phyloP scores from a whole-genome alignment of 1,140 invertebrate genomes.

The Leptinotarsa defecta region DNA sequence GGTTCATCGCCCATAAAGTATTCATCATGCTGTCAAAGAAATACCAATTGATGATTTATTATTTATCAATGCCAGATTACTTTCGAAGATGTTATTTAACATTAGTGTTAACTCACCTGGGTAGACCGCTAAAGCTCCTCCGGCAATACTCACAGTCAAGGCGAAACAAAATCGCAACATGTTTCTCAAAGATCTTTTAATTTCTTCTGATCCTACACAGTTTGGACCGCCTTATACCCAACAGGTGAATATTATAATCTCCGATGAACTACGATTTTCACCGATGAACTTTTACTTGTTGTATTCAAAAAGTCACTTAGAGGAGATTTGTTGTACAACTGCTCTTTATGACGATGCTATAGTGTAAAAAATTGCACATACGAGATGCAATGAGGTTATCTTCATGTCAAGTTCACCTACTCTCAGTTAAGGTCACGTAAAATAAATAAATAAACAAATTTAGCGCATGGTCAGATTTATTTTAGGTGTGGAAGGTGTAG shows the following conservation, averaged over 20 bases:
- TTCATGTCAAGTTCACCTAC: conserved; percentile 26
- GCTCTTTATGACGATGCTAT: not conserved
- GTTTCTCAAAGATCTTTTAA: conserved; percentile 10
- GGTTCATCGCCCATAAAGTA: not conserved
- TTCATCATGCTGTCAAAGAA: not conserved
- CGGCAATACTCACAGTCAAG: not conserved
- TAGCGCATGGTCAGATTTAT: conserved; percentile 21
- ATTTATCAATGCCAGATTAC: too few relatives aligned
- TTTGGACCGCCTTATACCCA: conserved; percentile 16
- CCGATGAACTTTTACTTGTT: conserved; percentile 15
- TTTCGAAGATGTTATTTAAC: too few relatives aligned
- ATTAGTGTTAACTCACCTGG: conserved; percentile 22
- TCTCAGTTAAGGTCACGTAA: conserved; percentile 13
- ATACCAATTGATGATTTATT: not conserved
- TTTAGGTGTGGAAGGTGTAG: not conserved
- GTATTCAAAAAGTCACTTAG: conserved; percentile 9
- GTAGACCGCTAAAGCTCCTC: conserved; percentile 8
- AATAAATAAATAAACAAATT: conserved; percentile 27
- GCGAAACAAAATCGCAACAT: conserved; percentile 20
- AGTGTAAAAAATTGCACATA: conserved; percentile 21
- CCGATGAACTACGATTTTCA: conserved; percentile 10
- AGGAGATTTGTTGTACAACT: not conserved
- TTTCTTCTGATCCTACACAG: not conserved
- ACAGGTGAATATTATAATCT: not conserved
- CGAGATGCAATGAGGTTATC: conserved; percentile 24